These are phyloP conservation scores for Peromyscus eremicus DNA, from an alignment of 2,797 vertebrate species.

Conservation along the genomic window DNA sequence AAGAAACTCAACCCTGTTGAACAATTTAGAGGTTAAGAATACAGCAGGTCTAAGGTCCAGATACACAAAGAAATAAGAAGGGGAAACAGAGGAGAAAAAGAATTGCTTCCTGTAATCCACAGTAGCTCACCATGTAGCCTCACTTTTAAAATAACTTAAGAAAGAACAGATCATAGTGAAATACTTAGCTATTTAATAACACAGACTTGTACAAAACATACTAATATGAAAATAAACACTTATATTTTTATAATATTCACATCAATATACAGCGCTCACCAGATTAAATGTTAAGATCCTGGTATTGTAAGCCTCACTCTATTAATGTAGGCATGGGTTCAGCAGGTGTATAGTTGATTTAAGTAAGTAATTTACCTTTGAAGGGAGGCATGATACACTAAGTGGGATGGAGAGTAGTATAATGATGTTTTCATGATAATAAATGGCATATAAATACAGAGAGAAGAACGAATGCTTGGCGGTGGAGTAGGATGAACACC, in stretches of 20 bases:
- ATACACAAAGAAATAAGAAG: background rate
- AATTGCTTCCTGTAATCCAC: background rate
- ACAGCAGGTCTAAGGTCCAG: background rate
- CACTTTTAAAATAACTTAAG: background rate
- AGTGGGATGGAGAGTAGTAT: background rate
- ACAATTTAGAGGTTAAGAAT: conserved; percentile 2
- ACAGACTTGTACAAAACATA: background rate
- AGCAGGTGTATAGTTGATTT: background rate
- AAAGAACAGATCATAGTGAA: background rate
- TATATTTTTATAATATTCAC: conserved; percentile 10
- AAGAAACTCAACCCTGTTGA: background rate
- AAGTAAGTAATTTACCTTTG: background rate
- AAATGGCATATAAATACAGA: conserved; percentile 24
- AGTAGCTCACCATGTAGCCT: background rate
- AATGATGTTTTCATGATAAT: conserved; percentile 8
- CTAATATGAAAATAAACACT: background rate
- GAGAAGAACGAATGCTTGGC: background rate
- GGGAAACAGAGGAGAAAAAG: background rate
- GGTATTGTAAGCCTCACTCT: background rate
- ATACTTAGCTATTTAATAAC: conserved; percentile 21
- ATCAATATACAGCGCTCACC: background rate
- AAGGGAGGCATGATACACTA: background rate
- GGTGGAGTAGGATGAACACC: background rate
- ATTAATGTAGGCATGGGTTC: background rate
- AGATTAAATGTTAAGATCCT: conserved; percentile 15